Conservation (phyloP, 1,140 invertebrate genomes). For the Nasonia giraulti region DNA sequence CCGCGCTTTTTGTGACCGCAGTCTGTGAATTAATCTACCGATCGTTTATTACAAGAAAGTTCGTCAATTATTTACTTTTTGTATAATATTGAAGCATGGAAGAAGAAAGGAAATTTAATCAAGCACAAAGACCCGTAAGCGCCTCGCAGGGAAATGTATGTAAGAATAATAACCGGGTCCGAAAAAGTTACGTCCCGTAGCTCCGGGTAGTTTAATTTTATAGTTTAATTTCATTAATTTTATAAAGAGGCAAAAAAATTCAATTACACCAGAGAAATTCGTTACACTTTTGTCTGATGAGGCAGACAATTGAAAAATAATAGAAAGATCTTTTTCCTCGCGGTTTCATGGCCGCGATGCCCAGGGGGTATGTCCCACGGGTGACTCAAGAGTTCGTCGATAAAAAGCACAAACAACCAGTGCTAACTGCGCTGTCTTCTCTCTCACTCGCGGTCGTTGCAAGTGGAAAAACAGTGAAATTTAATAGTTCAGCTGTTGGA, state of each 20-base stretch:
- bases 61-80: background rate
- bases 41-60: no score
- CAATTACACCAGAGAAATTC: constrained; percentile 34
- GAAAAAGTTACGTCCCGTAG: constrained; percentile 6
- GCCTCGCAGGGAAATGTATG: background rate
- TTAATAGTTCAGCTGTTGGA: background rate
- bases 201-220: background rate
- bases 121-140: background rate
- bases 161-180: constrained; percentile 15
- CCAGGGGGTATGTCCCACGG: constrained; percentile 40
- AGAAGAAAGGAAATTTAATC: constrained; percentile 5
- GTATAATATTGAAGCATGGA: background rate
- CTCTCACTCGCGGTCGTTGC: constrained; percentile 10
- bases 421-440: constrained; percentile 34
- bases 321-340: constrained; percentile 64
- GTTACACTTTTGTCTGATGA: constrained; percentile 47
- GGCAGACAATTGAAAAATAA: constrained; percentile 72
- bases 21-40: no score
- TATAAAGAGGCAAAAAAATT: constrained; percentile 9
- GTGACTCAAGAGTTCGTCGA: constrained; percentile 18
- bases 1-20: background rate
- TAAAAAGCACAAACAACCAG: constrained; percentile 44
- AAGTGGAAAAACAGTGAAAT: background rate
- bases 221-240: constrained; percentile 42
- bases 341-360: constrained; percentile 52